Evolutionary conservation across 2,113 vertebrate genomes (phyloP), one percentile per base, ranked within the genome.

Genomic region (Sialia sialis): DNA sequence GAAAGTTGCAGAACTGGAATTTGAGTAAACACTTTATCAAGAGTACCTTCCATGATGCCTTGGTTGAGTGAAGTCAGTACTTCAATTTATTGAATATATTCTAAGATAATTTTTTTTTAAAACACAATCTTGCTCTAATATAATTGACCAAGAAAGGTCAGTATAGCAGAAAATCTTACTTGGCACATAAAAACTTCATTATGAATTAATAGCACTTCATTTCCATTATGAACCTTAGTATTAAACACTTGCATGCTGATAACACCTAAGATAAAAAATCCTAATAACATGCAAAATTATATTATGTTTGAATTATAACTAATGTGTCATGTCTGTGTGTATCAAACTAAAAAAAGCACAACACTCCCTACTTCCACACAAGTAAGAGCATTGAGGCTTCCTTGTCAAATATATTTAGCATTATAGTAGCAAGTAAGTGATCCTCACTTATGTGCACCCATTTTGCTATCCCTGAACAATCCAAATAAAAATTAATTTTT

Each of bases 1-100:
- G 67, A 77, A 93, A 94, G 84, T 69, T 90, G 90, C 84, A 84
- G 90, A 94, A 91, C 89, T 94, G 91, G 93, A 92, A 87, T 90
- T 78, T 91, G 86, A 94, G 81, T 76, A 96, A 95, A 94, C 86
- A 91, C 49, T 81, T 62, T 27, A 87, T 41, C 21, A 85, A 80
- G 64, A 87, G 21, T 68, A 63, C 51, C 68, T 93, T 93, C 67
- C 92, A 88, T 58, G 41, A 69, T 58, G 70, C 22, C 13, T 46
- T 84, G 60, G 48, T 79, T 70, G 54, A 93, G 29, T 38, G 62
- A 93, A 89, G 22, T 92, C 48, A 51, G 58, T 59, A 87, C 73
- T 96, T 89, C 64, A 91, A 69, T 16, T 78, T 72, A 90, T 6
- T 84, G 30, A 94, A 78, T 49, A 62, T 14, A 87, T n/a, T 30